phyloP scores from a whole-genome alignment of 2,113 vertebrate genomes.

The Ivindomyrus marchei region DNA sequence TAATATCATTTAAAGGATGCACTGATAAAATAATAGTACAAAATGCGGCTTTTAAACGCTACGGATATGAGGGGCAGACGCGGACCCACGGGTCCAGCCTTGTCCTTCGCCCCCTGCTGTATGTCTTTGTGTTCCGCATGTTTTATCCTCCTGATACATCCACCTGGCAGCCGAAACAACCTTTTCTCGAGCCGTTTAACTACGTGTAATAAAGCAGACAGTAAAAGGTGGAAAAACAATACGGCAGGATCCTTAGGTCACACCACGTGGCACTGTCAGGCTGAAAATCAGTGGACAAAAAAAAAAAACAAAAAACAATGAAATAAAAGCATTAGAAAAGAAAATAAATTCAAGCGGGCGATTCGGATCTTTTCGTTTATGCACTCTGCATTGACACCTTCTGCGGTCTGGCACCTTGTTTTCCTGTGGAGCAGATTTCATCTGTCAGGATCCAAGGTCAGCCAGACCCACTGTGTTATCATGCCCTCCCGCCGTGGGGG shows the following conservation, averaged over 20 bases:
- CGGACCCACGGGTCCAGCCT: neutral
- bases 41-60: neutral
- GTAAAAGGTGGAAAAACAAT: neutral
- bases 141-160: neutral
- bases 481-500: neutral
- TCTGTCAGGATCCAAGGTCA: conserved; percentile 2
- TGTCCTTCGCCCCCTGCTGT: neutral
- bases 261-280: neutral
- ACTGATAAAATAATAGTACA: neutral
- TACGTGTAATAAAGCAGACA: conserved; percentile 2
- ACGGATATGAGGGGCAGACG: neutral
- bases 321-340: neutral
- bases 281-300: neutral
- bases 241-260: neutral
- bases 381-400: neutral
- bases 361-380: neutral
- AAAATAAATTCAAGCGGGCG: neutral
- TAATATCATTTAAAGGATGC: neutral
- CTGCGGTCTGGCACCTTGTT: neutral
- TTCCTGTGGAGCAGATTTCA: neutral
- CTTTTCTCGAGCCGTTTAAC: neutral
- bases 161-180: neutral
- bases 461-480: neutral
- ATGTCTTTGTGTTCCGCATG: neutral
- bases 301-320: neutral